Base-by-base conservation (phyloP, 2,113 vertebrate species). In the Pica pica region DNA sequence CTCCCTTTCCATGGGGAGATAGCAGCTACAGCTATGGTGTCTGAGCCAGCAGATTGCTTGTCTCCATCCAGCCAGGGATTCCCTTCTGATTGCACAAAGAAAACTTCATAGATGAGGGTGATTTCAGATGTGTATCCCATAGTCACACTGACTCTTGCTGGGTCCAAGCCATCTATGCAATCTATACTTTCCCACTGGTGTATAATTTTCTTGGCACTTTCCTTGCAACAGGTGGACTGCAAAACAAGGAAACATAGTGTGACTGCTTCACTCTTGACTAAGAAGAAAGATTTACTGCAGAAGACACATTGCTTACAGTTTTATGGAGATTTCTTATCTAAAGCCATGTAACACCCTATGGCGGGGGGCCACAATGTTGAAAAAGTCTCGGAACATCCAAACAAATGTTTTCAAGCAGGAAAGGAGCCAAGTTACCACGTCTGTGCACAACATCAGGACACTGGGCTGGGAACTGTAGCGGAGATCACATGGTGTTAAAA, bases 251-350 rank as follows among this genome's bases (percentile, higher is more conserved):
- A 94, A 83, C 16, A 5, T 76, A 89, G 88, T 93, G 90, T 92
- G 94, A 28, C 77, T 87, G 67, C 80, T 89, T 91, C 65, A 50
- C 33, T 94, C 90, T 63, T 39, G 76, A 92, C 80, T 77, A 64
- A 69, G 78, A 86, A 88, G 85, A 75, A 88, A 95, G 95, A 97
- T 97, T 96, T 97, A 97, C 89, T 90, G 82, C 93, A 93, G 83
- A 89, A 93, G 94, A 81, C 79, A 76, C 78, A 92, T 77, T 97
- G 76, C 93, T 93, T 86, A 83, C 82, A 93, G 83, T 92, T 97
- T 95, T 96, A 95, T 96, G 79, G 93, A 94, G 75, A 94, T 94
- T 96, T 95, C 96, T 97, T 97, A 97, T 97, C 95, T 96, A 97
- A 95, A 96, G 90, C 90, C 88, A 88, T 92, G 71, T 96, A 97